phyloP scores from a whole-genome alignment of 2,113 vertebrate genomes.

The Myocastor coypus region DNA sequence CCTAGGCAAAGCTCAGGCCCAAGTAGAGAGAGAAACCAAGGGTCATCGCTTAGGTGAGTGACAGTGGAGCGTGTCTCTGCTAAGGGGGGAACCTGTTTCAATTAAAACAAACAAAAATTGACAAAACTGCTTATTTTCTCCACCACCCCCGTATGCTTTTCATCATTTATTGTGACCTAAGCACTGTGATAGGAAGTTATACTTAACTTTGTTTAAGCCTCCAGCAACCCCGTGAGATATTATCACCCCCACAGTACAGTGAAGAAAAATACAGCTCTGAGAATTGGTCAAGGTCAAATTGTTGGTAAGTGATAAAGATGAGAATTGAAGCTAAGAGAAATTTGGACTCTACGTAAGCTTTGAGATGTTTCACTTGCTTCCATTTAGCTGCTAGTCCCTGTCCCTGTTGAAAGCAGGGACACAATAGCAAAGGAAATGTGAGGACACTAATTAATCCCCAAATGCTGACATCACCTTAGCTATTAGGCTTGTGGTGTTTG shows the following conservation, averaged over 20 bases:
- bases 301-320: not conserved
- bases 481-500: constrained; percentile 4
- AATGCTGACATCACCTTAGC: not conserved
- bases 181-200: not conserved
- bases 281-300: constrained; percentile 37
- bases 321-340: constrained; percentile 10
- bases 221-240: not conserved
- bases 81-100: constrained; percentile 16
- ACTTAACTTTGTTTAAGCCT: constrained; percentile 11
- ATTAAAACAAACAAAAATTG: constrained; percentile 25
- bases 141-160: not conserved
- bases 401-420: constrained; percentile 11
- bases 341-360: not conserved
- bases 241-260: not conserved
- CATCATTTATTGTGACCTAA: not conserved
- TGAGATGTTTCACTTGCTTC: not conserved
- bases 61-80: not conserved
- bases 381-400: not conserved
- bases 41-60: not conserved
- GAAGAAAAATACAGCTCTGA: constrained; percentile 32
- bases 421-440: not conserved
- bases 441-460: not conserved
- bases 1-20: constrained; percentile 24
- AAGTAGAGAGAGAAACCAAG: not conserved
- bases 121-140: not conserved